phyloP scores from a whole-genome alignment of 2,113 vertebrate species.

The Cephalopterus ornatus region DNA sequence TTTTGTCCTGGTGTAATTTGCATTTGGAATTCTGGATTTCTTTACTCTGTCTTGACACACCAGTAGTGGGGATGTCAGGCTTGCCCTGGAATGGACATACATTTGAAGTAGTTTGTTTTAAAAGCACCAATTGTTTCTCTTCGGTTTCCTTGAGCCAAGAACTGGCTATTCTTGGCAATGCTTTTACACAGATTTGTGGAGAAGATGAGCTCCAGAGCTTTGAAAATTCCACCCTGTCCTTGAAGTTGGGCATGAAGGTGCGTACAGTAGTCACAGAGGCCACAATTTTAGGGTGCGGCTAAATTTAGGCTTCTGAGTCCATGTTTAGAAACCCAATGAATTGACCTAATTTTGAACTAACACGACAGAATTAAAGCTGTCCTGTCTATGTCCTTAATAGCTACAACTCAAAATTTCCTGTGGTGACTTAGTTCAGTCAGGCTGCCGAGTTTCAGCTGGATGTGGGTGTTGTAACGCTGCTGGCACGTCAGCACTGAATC shows the following conservation, averaged over 20 bases:
- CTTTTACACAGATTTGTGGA: background rate
- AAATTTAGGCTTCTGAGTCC: background rate
- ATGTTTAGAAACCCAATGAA: background rate
- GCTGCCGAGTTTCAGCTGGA: background rate
- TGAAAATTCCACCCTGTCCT: background rate
- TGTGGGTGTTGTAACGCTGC: background rate
- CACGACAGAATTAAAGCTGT: background rate
- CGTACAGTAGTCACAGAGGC: background rate
- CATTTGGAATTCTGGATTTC: background rate
- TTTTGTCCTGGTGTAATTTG: background rate
- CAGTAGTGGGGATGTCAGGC: background rate
- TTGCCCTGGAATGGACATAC: background rate
- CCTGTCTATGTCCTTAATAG: background rate
- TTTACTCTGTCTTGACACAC: background rate
- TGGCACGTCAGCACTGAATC: background rate
- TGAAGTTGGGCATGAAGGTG: background rate
- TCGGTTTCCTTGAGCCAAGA: background rate
- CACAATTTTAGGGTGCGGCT: background rate
- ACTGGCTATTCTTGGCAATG: background rate
- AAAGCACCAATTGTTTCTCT: background rate
- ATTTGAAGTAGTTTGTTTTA: background rate
- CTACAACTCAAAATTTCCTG: background rate
- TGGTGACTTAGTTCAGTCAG: background rate
- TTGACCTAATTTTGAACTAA: conserved; percentile 27
- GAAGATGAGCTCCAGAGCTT: background rate